These are phyloP conservation scores for Syrista parreyssii DNA, from an alignment of 2,888 invertebrate species.

Conservation along the genomic window DNA sequence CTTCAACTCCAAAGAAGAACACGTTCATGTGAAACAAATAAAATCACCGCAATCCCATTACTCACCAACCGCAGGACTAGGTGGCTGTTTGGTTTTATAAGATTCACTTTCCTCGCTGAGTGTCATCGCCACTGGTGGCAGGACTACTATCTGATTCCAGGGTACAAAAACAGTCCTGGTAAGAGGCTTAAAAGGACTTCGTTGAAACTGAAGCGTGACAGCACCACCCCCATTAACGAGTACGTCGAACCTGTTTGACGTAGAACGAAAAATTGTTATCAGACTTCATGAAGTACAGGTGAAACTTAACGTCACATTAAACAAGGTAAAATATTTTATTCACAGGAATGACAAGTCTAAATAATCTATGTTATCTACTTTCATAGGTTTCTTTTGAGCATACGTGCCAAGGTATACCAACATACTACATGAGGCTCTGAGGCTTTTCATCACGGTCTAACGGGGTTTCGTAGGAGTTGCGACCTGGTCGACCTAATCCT, in stretches of 20 bases:
- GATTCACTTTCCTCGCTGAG: constrained; percentile 75
- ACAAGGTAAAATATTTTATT: neutral
- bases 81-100: constrained; percentile 59
- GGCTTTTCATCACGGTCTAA: neutral
- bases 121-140: constrained; percentile 90
- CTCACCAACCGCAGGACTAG: constrained; percentile 64
- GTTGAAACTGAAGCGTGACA: constrained; percentile 94
- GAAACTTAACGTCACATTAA: neutral
- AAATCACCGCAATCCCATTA: constrained; percentile 22
- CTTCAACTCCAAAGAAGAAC: neutral
- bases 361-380: neutral
- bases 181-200: constrained; percentile 91
- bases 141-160: constrained; percentile 97
- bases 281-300: neutral
- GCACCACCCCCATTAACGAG: constrained; percentile 98
- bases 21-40: neutral
- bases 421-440: neutral
- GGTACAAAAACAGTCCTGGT: constrained; percentile 93
- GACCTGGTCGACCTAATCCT: constrained; percentile 36
- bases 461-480: neutral
- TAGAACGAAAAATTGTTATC: neutral
- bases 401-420: neutral
- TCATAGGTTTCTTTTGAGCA: neutral
- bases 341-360: neutral
- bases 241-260: constrained; percentile 89